Evolutionary conservation across 2,797 vertebrate species (phyloP).

Genomic region (Potorous gilbertii): DNA sequence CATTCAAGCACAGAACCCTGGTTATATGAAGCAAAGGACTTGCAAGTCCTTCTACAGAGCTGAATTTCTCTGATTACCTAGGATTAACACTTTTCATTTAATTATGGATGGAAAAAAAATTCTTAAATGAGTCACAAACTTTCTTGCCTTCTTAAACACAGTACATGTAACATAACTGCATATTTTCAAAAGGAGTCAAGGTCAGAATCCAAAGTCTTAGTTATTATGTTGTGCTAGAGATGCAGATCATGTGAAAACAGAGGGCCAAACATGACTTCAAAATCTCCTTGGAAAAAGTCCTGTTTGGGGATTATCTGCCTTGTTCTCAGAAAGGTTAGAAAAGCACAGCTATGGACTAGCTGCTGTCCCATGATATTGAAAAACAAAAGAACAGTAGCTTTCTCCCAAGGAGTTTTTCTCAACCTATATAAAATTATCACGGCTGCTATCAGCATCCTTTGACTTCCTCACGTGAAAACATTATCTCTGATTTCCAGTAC

Average conservation of each 20-base stretch:
- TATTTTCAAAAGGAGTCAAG: neutral
- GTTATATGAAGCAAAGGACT: neutral
- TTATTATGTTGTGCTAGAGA: neutral
- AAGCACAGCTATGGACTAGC: neutral
- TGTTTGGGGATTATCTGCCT: neutral
- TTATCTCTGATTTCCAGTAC: neutral
- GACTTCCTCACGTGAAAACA: neutral
- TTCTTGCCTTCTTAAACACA: neutral
- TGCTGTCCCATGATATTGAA: neutral
- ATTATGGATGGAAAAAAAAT: neutral
- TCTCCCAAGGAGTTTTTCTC: neutral
- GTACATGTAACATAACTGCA: neutral
- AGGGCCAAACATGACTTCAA: neutral
- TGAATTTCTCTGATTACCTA: neutral
- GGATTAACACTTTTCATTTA: neutral
- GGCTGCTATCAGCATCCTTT: neutral
- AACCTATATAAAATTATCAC: neutral
- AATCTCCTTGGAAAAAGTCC: neutral
- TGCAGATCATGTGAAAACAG: neutral
- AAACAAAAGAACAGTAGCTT: neutral
- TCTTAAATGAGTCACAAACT: neutral
- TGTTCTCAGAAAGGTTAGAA: neutral
- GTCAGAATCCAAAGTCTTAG: neutral
- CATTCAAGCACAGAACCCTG: neutral
- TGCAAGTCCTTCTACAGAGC: neutral